Evolutionary conservation across 2,888 invertebrate genomes (phyloP).

Genomic region (Atethmia centrago): DNA sequence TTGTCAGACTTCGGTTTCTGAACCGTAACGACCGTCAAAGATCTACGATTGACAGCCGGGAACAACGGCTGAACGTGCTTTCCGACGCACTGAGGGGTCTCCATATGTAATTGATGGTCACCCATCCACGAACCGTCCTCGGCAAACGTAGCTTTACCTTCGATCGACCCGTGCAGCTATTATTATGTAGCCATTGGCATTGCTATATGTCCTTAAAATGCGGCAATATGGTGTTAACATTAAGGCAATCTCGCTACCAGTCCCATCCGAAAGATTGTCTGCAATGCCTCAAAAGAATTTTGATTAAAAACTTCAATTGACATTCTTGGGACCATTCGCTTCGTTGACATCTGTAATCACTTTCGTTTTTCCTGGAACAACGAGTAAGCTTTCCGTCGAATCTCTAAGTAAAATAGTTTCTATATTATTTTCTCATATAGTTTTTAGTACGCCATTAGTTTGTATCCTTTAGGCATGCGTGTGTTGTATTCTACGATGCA

Average conservation of each 20-base stretch:
- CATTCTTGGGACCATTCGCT: constrained; percentile 40
- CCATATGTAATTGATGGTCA: too few relatives aligned
- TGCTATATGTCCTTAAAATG: not conserved
- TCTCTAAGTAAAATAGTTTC: constrained; percentile 11
- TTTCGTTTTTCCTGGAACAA: constrained; percentile 35
- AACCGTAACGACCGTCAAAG: too few relatives aligned
- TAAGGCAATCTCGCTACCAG: constrained; percentile 10
- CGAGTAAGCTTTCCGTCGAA: constrained; percentile 9
- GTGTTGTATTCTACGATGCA: constrained; percentile 30
- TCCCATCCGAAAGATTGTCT: constrained; percentile 22
- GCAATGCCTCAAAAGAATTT: constrained; percentile 44
- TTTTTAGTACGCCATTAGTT: constrained; percentile 34
- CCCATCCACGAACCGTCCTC: too few relatives aligned
- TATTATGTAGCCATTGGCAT: not conserved
- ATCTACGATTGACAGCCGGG: too few relatives aligned
- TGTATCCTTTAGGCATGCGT: constrained; percentile 50
- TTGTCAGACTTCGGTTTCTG: too few relatives aligned
- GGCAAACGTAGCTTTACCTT: too few relatives aligned
- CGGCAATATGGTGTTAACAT: not conserved
- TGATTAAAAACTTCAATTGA: constrained; percentile 46
- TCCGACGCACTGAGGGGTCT: too few relatives aligned
- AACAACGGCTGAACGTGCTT: too few relatives aligned
- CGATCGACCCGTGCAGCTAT: too few relatives aligned
- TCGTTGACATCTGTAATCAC: constrained; percentile 50
- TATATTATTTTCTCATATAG: constrained; percentile 13